phyloP scores from a whole-genome alignment of 2,113 vertebrate species.

The Hepsetus odoe region DNA sequence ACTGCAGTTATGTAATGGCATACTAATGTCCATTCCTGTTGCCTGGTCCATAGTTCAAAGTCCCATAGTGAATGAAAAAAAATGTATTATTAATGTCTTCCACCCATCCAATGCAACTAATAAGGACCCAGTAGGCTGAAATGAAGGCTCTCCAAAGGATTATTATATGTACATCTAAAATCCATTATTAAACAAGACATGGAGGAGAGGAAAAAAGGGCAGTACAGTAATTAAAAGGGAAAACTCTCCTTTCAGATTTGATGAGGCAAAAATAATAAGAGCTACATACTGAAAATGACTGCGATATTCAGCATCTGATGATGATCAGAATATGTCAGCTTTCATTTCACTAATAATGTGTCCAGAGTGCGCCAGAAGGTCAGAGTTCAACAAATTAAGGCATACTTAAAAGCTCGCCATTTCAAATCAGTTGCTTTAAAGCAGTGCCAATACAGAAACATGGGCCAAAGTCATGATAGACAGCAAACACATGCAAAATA shows the following conservation, averaged over 20 bases:
- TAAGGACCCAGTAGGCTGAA: conserved; percentile 27
- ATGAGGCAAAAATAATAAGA: background rate
- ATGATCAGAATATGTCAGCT: background rate
- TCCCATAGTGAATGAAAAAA: conserved; percentile 8
- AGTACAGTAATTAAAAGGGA: conserved; percentile 22
- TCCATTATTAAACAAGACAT: conserved; percentile 37
- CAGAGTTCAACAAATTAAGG: background rate
- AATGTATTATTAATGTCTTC: conserved; percentile 32
- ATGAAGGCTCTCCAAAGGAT: conserved; percentile 27
- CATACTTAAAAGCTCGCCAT: background rate
- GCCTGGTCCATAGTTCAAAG: conserved; percentile 23
- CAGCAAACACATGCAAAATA: conserved; percentile 1
- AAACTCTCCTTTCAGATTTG: conserved; percentile 22
- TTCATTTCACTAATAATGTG: background rate
- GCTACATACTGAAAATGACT: background rate
- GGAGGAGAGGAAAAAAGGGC: background rate
- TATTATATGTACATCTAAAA: conserved; percentile 38
- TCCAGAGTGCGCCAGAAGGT: background rate
- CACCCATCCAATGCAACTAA: conserved; percentile 31
- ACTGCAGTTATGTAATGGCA: conserved; percentile 37
- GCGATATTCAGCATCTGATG: conserved; percentile 46
- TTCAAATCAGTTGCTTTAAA: background rate
- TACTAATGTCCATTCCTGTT: conserved; percentile 24
- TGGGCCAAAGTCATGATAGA: background rate
- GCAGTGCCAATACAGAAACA: background rate